Conservation (phyloP, 2,797 vertebrate species). For the Bradypodion ventrale region DNA sequence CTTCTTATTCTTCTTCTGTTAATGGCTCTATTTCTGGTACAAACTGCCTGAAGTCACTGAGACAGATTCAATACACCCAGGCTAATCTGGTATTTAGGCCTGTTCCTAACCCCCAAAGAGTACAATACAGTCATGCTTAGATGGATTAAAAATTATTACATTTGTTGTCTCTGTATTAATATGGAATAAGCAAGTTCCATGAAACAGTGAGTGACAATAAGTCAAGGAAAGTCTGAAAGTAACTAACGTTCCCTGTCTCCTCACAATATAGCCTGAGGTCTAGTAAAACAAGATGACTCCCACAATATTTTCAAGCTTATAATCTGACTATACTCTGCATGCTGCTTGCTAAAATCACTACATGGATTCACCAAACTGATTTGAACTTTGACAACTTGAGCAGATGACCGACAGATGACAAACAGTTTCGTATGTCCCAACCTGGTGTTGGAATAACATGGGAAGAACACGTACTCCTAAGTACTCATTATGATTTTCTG, state of each 20-base stretch:
- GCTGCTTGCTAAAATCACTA: background rate
- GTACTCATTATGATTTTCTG: background rate
- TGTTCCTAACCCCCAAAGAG: conserved; percentile 24
- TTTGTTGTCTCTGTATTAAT: background rate
- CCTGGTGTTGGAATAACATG: background rate
- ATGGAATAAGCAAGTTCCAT: background rate
- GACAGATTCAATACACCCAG: background rate
- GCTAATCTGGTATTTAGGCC: background rate
- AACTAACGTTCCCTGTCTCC: background rate
- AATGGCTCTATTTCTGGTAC: background rate
- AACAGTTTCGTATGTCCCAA: conserved; percentile 32
- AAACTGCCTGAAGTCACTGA: background rate
- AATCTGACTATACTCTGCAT: conserved; percentile 59
- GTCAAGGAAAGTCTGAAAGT: conserved; percentile 50
- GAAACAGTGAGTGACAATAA: conserved; percentile 46
- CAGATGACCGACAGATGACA: conserved; percentile 30
- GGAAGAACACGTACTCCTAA: background rate
- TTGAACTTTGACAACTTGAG: conserved; percentile 51
- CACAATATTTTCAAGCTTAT: conserved; percentile 30
- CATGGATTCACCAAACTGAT: conserved; percentile 15
- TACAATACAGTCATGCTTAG: background rate
- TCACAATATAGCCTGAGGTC: background rate
- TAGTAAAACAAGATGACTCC: conserved; percentile 38
- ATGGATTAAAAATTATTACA: background rate
- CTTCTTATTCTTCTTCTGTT: conserved; percentile 2